These are phyloP conservation scores for Fragum fragum DNA, from an alignment of 2,888 invertebrate genomes.

Conservation along the genomic window DNA sequence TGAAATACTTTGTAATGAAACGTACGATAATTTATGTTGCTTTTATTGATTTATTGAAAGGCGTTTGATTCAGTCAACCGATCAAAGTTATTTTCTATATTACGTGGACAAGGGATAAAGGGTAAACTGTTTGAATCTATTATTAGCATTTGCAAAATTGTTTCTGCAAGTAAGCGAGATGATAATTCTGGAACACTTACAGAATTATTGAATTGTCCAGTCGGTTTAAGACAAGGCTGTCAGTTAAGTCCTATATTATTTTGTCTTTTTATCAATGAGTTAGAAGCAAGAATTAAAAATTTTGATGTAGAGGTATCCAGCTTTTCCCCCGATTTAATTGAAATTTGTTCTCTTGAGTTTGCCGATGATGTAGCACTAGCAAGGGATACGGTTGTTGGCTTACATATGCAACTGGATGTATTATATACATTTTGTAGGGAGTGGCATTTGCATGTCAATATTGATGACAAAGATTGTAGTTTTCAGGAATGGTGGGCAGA, in stretches of 20 bases:
- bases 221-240: too few species aligned
- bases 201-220: conserved; percentile 28
- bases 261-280: conserved; percentile 36
- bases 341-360: conserved; percentile 47
- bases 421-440: too few species aligned
- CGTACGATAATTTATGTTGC: conserved; percentile 40
- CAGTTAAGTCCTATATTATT: too few species aligned
- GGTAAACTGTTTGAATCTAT: conserved; percentile 25
- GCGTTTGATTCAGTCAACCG: conserved; percentile 45
- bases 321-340: conserved; percentile 28
- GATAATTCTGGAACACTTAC: background rate
- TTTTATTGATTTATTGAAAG: conserved; percentile 43
- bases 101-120: conserved; percentile 13
- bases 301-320: conserved; percentile 30
- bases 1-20: conserved; percentile 26
- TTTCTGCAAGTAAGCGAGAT: conserved; percentile 31
- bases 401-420: conserved; percentile 46
- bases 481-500: too few species aligned
- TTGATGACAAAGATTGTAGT: conserved; percentile 46
- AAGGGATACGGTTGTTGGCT: conserved; percentile 44
- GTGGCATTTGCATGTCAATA: conserved; percentile 38
- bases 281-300: background rate
- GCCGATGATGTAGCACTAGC: conserved; percentile 53
- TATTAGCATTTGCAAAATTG: conserved; percentile 17
- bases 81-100: conserved; percentile 25